phyloP scores from a whole-genome alignment of 2,113 vertebrate species.

The Cettia cetti region DNA sequence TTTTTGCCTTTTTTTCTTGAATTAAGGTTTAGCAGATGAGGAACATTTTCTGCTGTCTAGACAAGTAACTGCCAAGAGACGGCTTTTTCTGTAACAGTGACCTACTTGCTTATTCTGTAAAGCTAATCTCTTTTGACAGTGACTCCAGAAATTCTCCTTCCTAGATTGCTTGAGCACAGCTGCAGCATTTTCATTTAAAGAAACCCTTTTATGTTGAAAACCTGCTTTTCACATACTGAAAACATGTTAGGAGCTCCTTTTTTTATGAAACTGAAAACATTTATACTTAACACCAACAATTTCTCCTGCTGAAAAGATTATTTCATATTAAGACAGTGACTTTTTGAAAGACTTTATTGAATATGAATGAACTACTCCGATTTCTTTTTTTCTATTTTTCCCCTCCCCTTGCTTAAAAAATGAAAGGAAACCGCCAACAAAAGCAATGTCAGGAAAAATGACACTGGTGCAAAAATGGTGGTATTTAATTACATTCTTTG shows the following conservation, averaged over 20 bases:
- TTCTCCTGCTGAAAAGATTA: neutral
- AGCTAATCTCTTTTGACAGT: constrained; percentile 64
- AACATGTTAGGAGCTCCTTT: neutral
- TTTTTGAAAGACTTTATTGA: neutral
- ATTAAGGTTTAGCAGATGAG: constrained; percentile 50
- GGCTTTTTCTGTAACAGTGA: constrained; percentile 67
- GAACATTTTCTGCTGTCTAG: constrained; percentile 54
- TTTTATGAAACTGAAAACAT: neutral
- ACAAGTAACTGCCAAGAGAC: constrained; percentile 27
- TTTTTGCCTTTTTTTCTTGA: neutral
- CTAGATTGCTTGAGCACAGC: constrained; percentile 47
- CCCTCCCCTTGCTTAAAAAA: neutral
- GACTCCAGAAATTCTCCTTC: constrained; percentile 62
- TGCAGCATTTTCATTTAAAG: constrained; percentile 46
- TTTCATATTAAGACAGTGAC: neutral
- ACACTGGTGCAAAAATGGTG: neutral
- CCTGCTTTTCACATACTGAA: neutral
- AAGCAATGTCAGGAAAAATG: neutral
- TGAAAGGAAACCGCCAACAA: neutral
- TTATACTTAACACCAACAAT: neutral
- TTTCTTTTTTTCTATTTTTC: neutral
- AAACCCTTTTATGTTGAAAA: constrained; percentile 6
- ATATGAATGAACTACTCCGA: neutral
- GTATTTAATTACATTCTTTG: neutral
- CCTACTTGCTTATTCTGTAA: constrained; percentile 66